Evolutionary conservation across 2,113 vertebrate genomes (phyloP), one percentile per base, ranked within the genome.

Genomic region (Malurus elegans): DNA sequence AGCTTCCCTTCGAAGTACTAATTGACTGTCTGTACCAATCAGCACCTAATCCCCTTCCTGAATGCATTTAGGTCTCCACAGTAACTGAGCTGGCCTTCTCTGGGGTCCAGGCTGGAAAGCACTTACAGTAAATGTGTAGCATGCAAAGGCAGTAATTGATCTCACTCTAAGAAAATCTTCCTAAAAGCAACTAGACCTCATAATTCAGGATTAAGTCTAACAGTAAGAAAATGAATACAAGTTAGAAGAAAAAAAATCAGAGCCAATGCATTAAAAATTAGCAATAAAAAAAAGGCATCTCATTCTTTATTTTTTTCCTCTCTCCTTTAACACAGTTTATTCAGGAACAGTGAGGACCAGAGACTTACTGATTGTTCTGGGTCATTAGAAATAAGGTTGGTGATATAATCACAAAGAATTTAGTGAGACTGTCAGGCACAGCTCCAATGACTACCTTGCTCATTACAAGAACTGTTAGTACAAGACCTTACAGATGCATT

Each of bases 11-110:
- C 98, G 98, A 98, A 98, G 96, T 97, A 95, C 93, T 98, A 98
- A 98, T 98, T 98, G 98, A 98, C 97, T 98, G 98, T 98, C 97
- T 88, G 94, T 97, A 97, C 97, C 96, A 98, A 97, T 98, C 98
- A 98, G 90, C 88, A 94, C 74, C 90, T 97, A 98, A 98, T 97
- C 91, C 69, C 75, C 94, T 97, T 96, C 90, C 93, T 97, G 93
- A 90, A 87, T 97, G 92, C 94, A 96, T 94, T 97, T 95, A 91
- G 78, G 90, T 98, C 93, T 98, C 97, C 83, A 90, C 83, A 97
- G 98, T 97, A 98, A 98, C 96, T 92, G 92, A 96, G 89, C 28
- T 93, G 85, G 65, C 36, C 71, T 95, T 94, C 91, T 93, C 73
- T 91, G 48, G 84, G 47, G 16, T 95, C 73, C 65, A 82, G 57